Evolutionary conservation across 2,888 invertebrate genomes (phyloP), one percentile per base, ranked within the genome.

Genomic region (Synergus itoensis): DNA sequence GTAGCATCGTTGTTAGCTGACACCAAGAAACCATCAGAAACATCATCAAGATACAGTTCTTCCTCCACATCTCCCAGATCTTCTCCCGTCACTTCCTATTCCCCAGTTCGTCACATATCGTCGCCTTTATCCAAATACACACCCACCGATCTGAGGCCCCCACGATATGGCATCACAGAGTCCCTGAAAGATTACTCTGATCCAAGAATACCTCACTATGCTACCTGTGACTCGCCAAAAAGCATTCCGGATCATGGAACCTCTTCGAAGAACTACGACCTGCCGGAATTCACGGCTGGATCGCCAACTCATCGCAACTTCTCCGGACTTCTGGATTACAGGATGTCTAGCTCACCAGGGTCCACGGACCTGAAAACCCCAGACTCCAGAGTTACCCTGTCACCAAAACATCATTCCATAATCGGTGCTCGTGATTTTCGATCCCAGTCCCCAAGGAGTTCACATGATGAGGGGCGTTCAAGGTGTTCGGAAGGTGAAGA

Each of bases 1-100:
- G 94, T 95, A 85, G 94, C 94, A 8, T 93, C 94, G 12, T 92
- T 94, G 11, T 89, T 95, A 12, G 92, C 94, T 67, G 94, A 95
- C 84, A 92, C 95, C 7, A 90, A 85, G 77, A 90, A 89, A 41
- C 45, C 75, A 9, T 43, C 53, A 5, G 76, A 63, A n/a, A 73
- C 63, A 36, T 43, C 45, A 9, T 21, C 77, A 12, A 36, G 28
- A 16, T 4, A 40, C 48, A 73, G 73, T 45, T 53, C 16, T 16
- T 40, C 69, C 4, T 41, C 78, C 77, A 81, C 7, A 43, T 85
- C 14, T 78, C 84, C 41, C 41, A 77, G 43, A 81, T 78, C 77
- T 14, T 79, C 78, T 36, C 67, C 73, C 21, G 57, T 62, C 41
- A 78, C 81, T 5, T 81, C 86, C 14, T 88, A 86, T 77, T 87